Base-by-base conservation (phyloP, 2,797 vertebrate species). In the Lophotriccus pileatus region DNA sequence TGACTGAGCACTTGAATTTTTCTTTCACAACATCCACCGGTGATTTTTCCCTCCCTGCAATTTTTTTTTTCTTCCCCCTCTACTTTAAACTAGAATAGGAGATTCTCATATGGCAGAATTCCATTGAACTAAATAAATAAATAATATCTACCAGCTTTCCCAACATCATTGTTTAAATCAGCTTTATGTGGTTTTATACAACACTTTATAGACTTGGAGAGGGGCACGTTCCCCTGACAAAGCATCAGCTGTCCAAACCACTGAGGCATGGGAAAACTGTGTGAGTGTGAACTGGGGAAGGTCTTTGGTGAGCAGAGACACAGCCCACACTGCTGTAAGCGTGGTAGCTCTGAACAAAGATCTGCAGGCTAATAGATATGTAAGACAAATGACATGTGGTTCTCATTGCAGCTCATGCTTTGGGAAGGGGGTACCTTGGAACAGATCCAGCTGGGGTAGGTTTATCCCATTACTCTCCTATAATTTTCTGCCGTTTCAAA, bases 381-480 rank as follows among this genome's bases (percentile, higher is more conserved):
- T 90, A 95, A 95, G 92, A 93, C 87, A 96, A 92, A 93, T 89
- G 89, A 95, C 96, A 97, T 95, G 95, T 96, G 94, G 95, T 95
- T 96, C 92, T 93, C 95, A 94, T 95, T 97, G 94, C 69, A 84
- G 94, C 84, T 87, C 82, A 56, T 62, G 73, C 90, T 94, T 91
- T 41, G 91, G 89, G 89, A 92, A 96, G 69, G 91, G 94, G 95
- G 94, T 86, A 89, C 73, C 50, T 79, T 95, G 94, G 94, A 94
- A 66, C 55, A 49, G 69, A 76, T 81, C 93, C 95, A 95, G 66
- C 94, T 93, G 84, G 93, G 89, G 80, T 87, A 96, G 94, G 89
- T 97, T 96, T 95, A 95, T 96, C 93, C 93, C 96, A 96, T 95
- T 97, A 96, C 92, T 95, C 94, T 96, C 87, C 92, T 81, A 55